Percentiles rank a stretch among this genome's conserved stretches.
phyloP scores from a whole-genome alignment of 1,140 invertebrate species.

The Colletes latitarsis region DNA sequence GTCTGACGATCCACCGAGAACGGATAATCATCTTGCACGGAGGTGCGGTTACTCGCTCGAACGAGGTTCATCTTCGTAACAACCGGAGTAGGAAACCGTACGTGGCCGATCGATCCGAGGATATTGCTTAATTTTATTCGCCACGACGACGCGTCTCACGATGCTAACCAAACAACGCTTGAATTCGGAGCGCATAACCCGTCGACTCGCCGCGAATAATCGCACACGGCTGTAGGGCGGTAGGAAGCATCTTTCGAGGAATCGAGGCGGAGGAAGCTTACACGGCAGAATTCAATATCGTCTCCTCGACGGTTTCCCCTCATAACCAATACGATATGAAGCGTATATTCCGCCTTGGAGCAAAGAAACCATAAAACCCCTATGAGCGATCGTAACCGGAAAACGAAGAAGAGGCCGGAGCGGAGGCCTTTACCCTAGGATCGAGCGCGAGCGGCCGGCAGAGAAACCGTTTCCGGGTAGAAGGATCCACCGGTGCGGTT shows the following conservation, averaged over 20 bases:
- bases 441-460: slow-evolving; percentile 55
- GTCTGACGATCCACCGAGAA: slow-evolving; percentile 51
- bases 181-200: too few relatives aligned
- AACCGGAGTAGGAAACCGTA: slow-evolving; percentile 43
- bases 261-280: not conserved
- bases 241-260: too few relatives aligned
- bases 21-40: slow-evolving; percentile 60
- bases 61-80: slow-evolving; percentile 50
- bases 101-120: slow-evolving; percentile 46
- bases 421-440: slow-evolving; percentile 51
- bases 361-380: slow-evolving; percentile 64
- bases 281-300: slow-evolving; percentile 8
- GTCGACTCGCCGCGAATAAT: too few relatives aligned
- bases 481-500: slow-evolving; percentile 72
- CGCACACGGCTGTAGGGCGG: too few relatives aligned
- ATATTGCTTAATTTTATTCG: slow-evolving; percentile 39
- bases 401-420: slow-evolving; percentile 52
- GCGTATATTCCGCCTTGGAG: slow-evolving; percentile 40
- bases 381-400: slow-evolving; percentile 62
- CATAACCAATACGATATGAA: slow-evolving; percentile 42
- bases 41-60: slow-evolving; percentile 56
- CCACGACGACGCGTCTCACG: not conserved
- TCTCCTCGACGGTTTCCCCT: not conserved
- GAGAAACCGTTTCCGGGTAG: slow-evolving; percentile 77
- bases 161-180: too few relatives aligned